Conservation (phyloP, 92 coral and sea anemone species). For the Heliopora coerulea region DNA sequence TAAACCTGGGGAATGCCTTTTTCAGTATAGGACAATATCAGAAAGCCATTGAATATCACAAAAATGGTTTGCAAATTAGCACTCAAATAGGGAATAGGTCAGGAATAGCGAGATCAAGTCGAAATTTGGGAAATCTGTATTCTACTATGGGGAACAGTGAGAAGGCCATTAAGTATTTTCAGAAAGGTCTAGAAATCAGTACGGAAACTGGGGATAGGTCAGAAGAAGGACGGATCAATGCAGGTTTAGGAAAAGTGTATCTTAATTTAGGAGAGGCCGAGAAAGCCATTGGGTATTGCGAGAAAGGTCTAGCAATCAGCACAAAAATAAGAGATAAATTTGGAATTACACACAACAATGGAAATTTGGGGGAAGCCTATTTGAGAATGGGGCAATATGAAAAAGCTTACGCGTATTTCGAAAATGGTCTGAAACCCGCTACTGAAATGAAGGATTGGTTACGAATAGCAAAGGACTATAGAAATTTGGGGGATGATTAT, state of each 20-base stretch:
- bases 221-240: not conserved
- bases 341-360: constrained; percentile 8
- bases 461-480: constrained; percentile 16
- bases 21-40: constrained; percentile 23
- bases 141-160: constrained; percentile 28
- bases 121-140: constrained; percentile 29
- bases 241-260: constrained; percentile 13
- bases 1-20: constrained; percentile 15
- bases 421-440: constrained; percentile 31
- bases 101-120: not conserved
- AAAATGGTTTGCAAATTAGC: constrained; percentile 25
- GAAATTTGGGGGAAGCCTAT: constrained; percentile 30
- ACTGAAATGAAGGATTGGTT: constrained; percentile 29
- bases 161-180: constrained; percentile 20
- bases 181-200: constrained; percentile 35
- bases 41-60: constrained; percentile 2
- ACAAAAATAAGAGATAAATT: constrained; percentile 6
- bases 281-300: constrained; percentile 13
- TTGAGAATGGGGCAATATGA: constrained; percentile 27
- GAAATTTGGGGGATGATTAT: constrained; percentile 42
- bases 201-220: constrained; percentile 4
- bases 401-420: constrained; percentile 5
- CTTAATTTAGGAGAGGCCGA: constrained; percentile 32
- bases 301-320: constrained; percentile 29
- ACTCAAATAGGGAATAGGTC: constrained; percentile 4